Evolutionary conservation across 2,888 invertebrate genomes (phyloP).

Genomic region (Gisinianus flammeolus): DNA sequence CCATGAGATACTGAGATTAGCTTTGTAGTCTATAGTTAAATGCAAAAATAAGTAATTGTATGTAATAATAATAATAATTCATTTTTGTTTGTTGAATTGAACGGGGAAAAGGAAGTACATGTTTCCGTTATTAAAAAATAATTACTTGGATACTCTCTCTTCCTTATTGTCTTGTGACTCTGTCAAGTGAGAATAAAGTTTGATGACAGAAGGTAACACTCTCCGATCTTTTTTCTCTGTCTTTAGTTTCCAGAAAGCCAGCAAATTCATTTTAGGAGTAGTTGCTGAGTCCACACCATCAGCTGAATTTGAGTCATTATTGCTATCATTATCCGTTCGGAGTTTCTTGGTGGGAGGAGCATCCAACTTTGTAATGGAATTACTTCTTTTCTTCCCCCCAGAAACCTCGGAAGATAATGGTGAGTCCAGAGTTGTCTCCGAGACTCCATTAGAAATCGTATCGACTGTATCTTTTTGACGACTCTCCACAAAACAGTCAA

Average conservation of each 20-base stretch:
- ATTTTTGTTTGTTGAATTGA: too few relatives aligned
- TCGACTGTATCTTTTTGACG: background rate
- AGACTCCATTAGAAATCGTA: background rate
- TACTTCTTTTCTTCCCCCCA: background rate
- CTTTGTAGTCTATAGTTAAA: too few relatives aligned
- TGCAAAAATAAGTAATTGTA: too few relatives aligned
- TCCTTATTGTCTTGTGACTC: conserved; percentile 15
- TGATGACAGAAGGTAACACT: conserved; percentile 44
- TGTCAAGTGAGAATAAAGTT: conserved; percentile 50
- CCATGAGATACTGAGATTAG: too few relatives aligned
- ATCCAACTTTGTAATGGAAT: background rate
- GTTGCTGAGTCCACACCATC: background rate
- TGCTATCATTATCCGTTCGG: background rate
- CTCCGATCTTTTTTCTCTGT: conserved; percentile 51
- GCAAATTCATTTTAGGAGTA: conserved; percentile 25
- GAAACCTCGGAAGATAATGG: background rate
- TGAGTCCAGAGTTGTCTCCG: background rate
- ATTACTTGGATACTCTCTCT: background rate
- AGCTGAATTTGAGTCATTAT: too few relatives aligned
- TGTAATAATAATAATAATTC: too few relatives aligned
- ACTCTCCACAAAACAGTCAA: conserved; percentile 72
- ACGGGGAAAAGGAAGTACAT: too few relatives aligned
- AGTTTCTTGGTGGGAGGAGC: conserved; percentile 10
- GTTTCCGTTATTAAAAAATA: too few relatives aligned
- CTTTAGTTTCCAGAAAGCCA: conserved; percentile 51